These are phyloP conservation scores for Coreius guichenoti DNA, from an alignment of 2,797 vertebrate species.

Conservation along the genomic window DNA sequence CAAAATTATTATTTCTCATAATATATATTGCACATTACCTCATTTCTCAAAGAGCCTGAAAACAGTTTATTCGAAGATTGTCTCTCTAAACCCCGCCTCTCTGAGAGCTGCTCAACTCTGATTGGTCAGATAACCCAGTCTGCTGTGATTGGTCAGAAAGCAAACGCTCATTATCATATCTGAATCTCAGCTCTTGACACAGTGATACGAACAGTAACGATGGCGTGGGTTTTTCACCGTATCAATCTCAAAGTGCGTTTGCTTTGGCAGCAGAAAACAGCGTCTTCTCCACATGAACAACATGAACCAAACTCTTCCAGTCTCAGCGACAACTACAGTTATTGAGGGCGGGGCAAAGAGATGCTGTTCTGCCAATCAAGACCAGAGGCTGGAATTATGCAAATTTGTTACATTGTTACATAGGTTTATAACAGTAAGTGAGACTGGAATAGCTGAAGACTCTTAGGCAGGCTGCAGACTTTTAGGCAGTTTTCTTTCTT, in stretches of 20 bases:
- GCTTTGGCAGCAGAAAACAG: too few relatives aligned
- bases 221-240: background rate
- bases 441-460: background rate
- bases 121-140: background rate
- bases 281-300: background rate
- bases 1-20: background rate
- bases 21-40: background rate
- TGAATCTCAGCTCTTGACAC: background rate
- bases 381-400: background rate
- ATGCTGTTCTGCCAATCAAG: background rate
- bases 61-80: background rate
- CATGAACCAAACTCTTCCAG: background rate
- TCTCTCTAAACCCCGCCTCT: background rate
- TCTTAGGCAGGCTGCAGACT: too few relatives aligned
- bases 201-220: background rate
- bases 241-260: background rate
- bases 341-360: too few relatives aligned
- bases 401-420: background rate
- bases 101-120: background rate
- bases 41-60: background rate
- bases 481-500: background rate
- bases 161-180: fast-evolving
- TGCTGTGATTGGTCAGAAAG: background rate
- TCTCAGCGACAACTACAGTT: background rate
- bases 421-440: background rate